Conservation (phyloP, 2,797 vertebrate species). For the Clarias laeviceps region DNA sequence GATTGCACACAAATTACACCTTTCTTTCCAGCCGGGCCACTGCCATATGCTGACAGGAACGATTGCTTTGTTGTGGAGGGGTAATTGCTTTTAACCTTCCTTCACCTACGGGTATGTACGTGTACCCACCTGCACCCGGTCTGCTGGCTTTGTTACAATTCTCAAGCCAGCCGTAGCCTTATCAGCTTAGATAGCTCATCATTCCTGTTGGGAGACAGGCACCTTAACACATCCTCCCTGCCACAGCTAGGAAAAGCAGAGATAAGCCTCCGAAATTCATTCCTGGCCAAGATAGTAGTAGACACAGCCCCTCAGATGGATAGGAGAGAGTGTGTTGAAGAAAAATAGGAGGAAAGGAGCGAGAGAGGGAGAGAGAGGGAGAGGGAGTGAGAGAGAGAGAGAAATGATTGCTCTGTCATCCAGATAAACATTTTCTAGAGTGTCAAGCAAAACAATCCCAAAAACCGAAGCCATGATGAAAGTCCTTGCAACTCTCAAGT, state of each 20-base stretch:
- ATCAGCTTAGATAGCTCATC: constrained; percentile 63
- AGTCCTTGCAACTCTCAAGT: constrained; percentile 65
- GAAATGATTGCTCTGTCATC: constrained; percentile 38
- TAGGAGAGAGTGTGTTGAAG: constrained; percentile 18
- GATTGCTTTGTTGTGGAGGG: constrained; percentile 49
- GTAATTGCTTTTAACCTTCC: constrained; percentile 51
- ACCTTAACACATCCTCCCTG: constrained; percentile 61
- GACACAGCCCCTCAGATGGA: constrained; percentile 53
- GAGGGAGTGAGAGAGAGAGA: constrained; percentile 16
- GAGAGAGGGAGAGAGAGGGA: not conserved
- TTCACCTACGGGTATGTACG: constrained; percentile 51
- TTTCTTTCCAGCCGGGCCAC: not conserved
- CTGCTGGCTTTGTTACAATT: constrained; percentile 65
- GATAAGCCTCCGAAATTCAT: constrained; percentile 67
- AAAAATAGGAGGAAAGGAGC: not conserved
- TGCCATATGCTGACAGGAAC: constrained; percentile 20
- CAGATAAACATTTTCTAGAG: constrained; percentile 68
- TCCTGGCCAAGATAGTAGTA: constrained; percentile 66
- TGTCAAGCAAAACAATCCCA: constrained; percentile 66
- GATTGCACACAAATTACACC: not conserved
- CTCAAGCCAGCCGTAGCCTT: constrained; percentile 65
- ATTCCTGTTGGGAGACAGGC: constrained; percentile 54
- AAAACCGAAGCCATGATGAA: constrained; percentile 69
- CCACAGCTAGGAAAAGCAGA: constrained; percentile 54
- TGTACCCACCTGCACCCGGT: constrained; percentile 66